Percentiles rank a stretch among this genome's conserved stretches.
phyloP scores from a whole-genome alignment of 2,113 vertebrate genomes.

The Colistium nudipinnis region DNA sequence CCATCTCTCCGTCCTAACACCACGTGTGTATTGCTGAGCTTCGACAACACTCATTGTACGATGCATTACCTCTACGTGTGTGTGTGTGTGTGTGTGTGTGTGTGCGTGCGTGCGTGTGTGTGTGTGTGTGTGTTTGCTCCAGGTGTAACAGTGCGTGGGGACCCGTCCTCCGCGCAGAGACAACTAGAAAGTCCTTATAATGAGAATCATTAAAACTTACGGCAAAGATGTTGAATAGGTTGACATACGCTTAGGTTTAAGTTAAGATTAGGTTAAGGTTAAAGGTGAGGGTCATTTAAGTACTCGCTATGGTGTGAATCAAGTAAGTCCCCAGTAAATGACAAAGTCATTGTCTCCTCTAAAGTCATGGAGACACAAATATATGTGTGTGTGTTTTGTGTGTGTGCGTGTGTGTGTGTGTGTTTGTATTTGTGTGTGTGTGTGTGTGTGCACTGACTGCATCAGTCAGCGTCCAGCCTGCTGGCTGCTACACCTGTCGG shows the following conservation, averaged over 20 bases:
- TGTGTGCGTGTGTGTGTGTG: constrained; percentile 19
- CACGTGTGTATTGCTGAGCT: constrained; percentile 55
- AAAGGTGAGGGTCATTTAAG: neutral
- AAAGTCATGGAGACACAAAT: neutral
- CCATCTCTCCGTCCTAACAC: constrained; percentile 35
- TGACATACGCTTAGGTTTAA: too few relatives aligned
- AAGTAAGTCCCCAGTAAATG: neutral
- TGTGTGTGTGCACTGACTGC: constrained; percentile 40
- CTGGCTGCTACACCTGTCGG: constrained; percentile 59
- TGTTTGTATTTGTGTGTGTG: constrained; percentile 20
- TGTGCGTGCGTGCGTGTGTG: constrained; percentile 27
- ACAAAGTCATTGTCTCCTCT: neutral
- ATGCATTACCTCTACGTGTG: constrained; percentile 42
- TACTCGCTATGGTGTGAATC: neutral
- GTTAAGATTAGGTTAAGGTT: neutral
- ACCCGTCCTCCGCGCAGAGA: neutral
- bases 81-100: constrained; percentile 25
- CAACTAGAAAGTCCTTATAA: neutral
- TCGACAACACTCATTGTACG: constrained; percentile 59
- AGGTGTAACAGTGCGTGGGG: neutral
- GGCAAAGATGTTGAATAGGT: neutral
- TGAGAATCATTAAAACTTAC: neutral
- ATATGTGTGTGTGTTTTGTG: neutral
- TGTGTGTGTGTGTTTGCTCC: constrained; percentile 1
- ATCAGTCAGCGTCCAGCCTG: constrained; percentile 68